These are phyloP conservation scores for Linnaemya tessellans DNA, from an alignment of 2,888 invertebrate genomes.

Conservation along the genomic window DNA sequence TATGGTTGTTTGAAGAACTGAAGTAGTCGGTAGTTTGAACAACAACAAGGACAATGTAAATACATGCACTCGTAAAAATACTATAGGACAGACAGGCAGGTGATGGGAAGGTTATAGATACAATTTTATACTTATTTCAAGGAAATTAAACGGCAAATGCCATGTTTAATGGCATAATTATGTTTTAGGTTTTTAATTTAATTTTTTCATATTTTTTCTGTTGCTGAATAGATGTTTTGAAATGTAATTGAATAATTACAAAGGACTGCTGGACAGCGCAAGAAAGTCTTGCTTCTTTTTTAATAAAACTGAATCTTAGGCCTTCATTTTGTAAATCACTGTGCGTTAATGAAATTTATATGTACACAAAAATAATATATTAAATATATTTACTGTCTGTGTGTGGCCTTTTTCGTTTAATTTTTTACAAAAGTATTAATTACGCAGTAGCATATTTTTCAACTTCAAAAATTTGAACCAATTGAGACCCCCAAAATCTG, in stretches of 20 bases:
- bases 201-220: neutral
- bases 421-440: too few species aligned
- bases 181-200: slow-evolving; percentile 10
- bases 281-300: neutral
- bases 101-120: slow-evolving; percentile 25
- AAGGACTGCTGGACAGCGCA: neutral
- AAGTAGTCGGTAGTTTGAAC: slow-evolving; percentile 3
- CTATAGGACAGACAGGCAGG: neutral
- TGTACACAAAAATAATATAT: too few species aligned
- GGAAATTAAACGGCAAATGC: slow-evolving; percentile 41
- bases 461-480: too few species aligned
- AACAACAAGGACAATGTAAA: neutral
- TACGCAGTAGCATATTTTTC: too few species aligned
- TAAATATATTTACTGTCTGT: too few species aligned
- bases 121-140: slow-evolving; percentile 30
- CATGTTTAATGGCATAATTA: slow-evolving; percentile 35
- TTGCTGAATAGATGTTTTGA: neutral
- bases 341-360: too few species aligned
- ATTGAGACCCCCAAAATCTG: too few species aligned
- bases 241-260: neutral
- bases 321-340: too few species aligned
- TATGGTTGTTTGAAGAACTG: neutral
- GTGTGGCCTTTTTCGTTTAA: too few species aligned
- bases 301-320: too few species aligned
- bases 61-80: too few species aligned